Evolutionary conservation across 2,113 vertebrate genomes (phyloP).

Genomic region (Hemichromis elongatus): DNA sequence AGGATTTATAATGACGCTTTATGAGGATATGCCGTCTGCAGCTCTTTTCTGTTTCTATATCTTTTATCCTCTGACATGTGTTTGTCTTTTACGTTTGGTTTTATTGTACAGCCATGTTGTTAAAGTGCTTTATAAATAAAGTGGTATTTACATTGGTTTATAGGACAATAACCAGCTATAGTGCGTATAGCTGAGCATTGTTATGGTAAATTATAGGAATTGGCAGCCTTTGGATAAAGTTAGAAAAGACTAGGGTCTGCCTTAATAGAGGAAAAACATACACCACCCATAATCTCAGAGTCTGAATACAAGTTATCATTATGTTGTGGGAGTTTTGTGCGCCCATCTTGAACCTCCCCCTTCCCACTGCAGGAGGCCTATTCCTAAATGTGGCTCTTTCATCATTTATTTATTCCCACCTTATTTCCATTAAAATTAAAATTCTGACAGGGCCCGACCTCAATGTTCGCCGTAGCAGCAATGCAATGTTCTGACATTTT

Average conservation of each 20-base stretch:
- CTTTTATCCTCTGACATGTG: neutral
- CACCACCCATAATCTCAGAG: neutral
- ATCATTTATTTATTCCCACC: fast-evolving
- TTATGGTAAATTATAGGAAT: neutral
- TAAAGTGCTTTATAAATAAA: neutral
- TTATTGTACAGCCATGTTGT: fast-evolving
- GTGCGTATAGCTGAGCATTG: neutral
- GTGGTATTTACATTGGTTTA: fast-evolving
- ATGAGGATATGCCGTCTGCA: neutral
- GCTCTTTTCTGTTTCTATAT: neutral
- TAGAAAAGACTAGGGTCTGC: fast-evolving
- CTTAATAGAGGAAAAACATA: neutral
- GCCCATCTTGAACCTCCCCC: neutral
- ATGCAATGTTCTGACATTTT: neutral
- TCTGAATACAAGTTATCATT: neutral
- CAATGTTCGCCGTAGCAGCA: neutral
- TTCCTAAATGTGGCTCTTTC: neutral
- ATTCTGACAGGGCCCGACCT: fast-evolving
- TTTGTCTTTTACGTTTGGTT: neutral
- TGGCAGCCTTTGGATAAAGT: neutral
- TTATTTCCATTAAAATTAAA: neutral
- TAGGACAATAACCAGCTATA: neutral
- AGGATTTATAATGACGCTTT: neutral
- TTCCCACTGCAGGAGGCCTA: neutral
- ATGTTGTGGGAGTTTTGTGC: neutral